Percentiles rank a stretch among this genome's conserved stretches.
Evolutionary conservation across 2,113 vertebrate genomes (phyloP).

Genomic region (Pavo muticus): DNA sequence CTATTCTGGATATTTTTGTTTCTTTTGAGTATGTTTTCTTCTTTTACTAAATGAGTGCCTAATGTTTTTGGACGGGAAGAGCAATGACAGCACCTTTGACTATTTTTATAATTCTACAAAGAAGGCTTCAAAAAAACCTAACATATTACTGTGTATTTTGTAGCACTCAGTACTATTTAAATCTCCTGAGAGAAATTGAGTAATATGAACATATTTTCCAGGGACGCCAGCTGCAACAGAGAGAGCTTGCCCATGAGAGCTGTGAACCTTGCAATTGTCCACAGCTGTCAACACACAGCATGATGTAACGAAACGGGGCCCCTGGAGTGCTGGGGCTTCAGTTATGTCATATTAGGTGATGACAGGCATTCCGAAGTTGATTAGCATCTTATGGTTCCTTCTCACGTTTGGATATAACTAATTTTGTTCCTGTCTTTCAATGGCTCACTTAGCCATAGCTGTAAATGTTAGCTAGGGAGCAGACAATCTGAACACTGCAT

Average conservation of each 20-base stretch:
- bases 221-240: not conserved
- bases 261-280: not conserved
- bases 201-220: not conserved
- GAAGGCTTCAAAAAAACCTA: not conserved
- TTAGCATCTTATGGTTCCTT: not conserved
- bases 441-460: rapidly evolving
- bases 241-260: not conserved
- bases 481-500: rapidly evolving
- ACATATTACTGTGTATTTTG: not conserved
- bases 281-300: not conserved
- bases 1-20: not conserved
- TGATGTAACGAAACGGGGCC: not conserved
- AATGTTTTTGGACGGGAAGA: not conserved
- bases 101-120: not conserved
- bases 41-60: not conserved
- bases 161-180: not conserved
- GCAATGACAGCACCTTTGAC: not conserved
- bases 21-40: not conserved
- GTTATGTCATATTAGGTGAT: not conserved
- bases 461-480: not conserved
- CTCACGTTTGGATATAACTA: not conserved
- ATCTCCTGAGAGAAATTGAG: not conserved
- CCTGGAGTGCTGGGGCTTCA: not conserved
- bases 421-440: not conserved
- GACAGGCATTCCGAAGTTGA: not conserved